Evolutionary conservation across 1,140 invertebrate species (phyloP).

Genomic region (Tetragonula clypearis): DNA sequence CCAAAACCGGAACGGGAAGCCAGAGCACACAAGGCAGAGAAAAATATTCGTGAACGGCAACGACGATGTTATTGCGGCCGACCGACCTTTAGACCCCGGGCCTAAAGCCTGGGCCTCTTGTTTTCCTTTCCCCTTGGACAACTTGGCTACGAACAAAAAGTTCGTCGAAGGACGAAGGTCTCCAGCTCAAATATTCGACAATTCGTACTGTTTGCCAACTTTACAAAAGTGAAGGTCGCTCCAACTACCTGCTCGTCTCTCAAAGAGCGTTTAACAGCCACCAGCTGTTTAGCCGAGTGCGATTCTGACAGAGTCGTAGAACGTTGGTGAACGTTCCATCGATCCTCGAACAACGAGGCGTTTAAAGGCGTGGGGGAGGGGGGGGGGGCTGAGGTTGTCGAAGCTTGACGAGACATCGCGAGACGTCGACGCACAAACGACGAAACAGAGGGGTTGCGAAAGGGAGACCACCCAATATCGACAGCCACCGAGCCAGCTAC

Average conservation of each 20-base stretch:
- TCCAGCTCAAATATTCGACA: not conserved
- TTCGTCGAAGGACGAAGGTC: not conserved
- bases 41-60: not conserved
- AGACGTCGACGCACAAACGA: too few relatives aligned
- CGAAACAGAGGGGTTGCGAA: not conserved
- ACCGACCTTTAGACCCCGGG: not conserved
- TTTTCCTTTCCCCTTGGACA: not conserved
- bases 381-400: not conserved
- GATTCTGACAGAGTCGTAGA: not conserved
- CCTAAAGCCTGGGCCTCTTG: not conserved
- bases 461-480: conserved; percentile 8
- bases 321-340: not conserved
- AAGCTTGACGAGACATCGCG: not conserved
- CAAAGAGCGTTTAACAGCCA: not conserved
- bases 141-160: not conserved
- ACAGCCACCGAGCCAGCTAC: not conserved
- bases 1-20: too few relatives aligned
- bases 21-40: not conserved
- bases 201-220: not conserved
- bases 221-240: not conserved
- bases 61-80: not conserved
- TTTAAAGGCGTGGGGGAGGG: not conserved
- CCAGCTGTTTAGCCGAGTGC: not conserved
- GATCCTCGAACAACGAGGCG: not conserved
- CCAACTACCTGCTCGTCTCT: too few relatives aligned